Conservation (phyloP, 2,797 vertebrate genomes). For the Mormyrops boulengeri region DNA sequence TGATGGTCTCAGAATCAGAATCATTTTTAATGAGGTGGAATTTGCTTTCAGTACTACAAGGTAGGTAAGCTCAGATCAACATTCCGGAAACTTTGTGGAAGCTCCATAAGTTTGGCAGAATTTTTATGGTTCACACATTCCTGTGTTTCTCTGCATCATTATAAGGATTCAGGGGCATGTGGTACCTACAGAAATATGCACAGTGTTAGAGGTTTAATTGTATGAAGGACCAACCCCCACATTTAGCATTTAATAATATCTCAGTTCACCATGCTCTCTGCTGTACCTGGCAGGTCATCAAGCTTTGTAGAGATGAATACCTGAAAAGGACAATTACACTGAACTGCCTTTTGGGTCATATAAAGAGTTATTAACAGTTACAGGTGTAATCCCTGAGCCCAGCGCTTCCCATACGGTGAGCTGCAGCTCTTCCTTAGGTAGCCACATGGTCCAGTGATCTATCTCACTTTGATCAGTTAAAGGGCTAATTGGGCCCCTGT, state of each 20-base stretch:
- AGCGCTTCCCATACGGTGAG: neutral
- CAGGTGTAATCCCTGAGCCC: conserved; percentile 10
- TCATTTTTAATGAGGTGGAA: neutral
- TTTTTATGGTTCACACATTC: neutral
- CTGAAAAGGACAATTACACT: neutral
- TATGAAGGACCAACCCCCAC: neutral
- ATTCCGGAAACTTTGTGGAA: neutral
- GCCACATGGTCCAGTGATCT: conserved; percentile 22
- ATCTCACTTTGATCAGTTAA: conserved; percentile 42
- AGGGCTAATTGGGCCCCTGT: conserved; percentile 43
- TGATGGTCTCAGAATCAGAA: neutral
- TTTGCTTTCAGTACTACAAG: neutral
- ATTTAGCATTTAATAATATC: neutral
- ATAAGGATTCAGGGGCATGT: neutral
- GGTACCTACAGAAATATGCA: neutral
- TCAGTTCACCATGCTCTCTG: neutral
- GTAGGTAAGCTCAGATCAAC: neutral
- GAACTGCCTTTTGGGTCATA: neutral
- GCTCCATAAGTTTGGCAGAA: neutral
- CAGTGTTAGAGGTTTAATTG: neutral
- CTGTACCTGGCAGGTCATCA: neutral
- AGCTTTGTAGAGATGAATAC: neutral
- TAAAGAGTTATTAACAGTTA: conserved; percentile 14
- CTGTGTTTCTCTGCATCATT: neutral
- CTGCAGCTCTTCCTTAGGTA: conserved; percentile 10